Evolutionary conservation across 1,140 invertebrate genomes (phyloP), one percentile per base, ranked within the genome.

Genomic region (Halotydeus destructor): DNA sequence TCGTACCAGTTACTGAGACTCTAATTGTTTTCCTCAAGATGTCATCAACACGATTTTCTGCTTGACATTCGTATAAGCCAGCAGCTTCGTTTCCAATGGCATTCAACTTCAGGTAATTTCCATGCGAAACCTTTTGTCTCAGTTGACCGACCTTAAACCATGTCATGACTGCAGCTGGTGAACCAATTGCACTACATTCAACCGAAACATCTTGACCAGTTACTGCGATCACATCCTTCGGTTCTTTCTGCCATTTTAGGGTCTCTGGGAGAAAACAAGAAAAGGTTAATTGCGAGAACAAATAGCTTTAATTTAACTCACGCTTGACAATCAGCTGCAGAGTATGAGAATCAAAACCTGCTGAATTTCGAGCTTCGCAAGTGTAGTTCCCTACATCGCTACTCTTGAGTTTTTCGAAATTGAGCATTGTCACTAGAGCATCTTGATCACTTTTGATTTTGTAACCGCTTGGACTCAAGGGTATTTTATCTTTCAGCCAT

Each of bases 71-170:
- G 19, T 49, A 49, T 22, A n/a, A n/a, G n/a, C n/a, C n/a, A n/a
- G n/a, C n/a, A n/a, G n/a, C n/a, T n/a, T n/a, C n/a, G n/a, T n/a
- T n/a, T n/a, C n/a, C n/a, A n/a, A n/a, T n/a, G n/a, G n/a, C n/a
- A n/a, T n/a, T n/a, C n/a, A n/a, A n/a, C n/a, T n/a, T n/a, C n/a
- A n/a, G n/a, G n/a, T n/a, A n/a, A n/a, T n/a, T n/a, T n/a, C n/a
- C n/a, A n/a, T n/a, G n/a, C n/a, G n/a, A n/a, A n/a, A n/a, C n/a
- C n/a, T n/a, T n/a, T n/a, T n/a, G n/a, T n/a, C n/a, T n/a, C n/a
- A n/a, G n/a, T n/a, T n/a, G n/a, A n/a, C n/a, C n/a, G n/a, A n/a
- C 14, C 14, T 30, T 49, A 8, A 23, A 38, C 50, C 50, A 52
- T 31, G 37, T 46, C 12, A 51, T 38, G 3, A 24, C 40, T 11